A percentile compares a stretch with the other conserved stretches of the same genome.
Evolutionary conservation across 2,113 vertebrate genomes (phyloP).

Genomic region (Potamarius usumacintae): DNA sequence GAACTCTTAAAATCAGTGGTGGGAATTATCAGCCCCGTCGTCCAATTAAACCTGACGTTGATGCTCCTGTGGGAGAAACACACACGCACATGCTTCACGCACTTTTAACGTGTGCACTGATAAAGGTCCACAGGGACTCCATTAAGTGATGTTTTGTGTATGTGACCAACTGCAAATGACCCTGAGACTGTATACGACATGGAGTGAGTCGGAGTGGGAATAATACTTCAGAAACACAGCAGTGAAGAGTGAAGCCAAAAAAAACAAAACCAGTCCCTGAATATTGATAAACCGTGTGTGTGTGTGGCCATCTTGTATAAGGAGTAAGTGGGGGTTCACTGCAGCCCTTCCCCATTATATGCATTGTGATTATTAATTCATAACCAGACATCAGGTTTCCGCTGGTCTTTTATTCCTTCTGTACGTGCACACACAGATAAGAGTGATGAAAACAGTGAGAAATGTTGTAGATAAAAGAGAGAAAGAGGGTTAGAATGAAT

Average conservation of each 20-base stretch:
- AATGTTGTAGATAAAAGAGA: neutral
- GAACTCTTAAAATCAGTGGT: neutral
- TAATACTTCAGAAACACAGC: neutral
- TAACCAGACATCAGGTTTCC: slow-evolving; percentile 36
- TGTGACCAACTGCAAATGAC: slow-evolving; percentile 32
- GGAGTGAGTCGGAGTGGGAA: neutral
- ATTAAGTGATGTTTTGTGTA: slow-evolving; percentile 3
- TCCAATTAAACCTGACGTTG: slow-evolving; percentile 9
- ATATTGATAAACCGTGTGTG: slow-evolving; percentile 24
- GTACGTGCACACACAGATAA: neutral
- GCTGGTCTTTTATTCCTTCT: slow-evolving; percentile 7
- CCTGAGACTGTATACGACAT: neutral
- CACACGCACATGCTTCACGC: neutral
- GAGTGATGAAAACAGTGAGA: neutral
- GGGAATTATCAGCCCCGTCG: neutral
- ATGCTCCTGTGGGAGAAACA: slow-evolving; percentile 7
- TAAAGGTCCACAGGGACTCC: slow-evolving; percentile 18
- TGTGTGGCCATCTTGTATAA: slow-evolving; percentile 16
- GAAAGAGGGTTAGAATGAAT: neutral
- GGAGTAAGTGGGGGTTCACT: neutral
- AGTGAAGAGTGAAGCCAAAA: neutral
- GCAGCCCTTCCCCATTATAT: slow-evolving; percentile 16
- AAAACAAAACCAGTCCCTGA: neutral
- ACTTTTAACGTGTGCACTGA: neutral
- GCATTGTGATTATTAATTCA: slow-evolving; percentile 45